These are phyloP conservation scores for Rhabditophanes sp. DNA, from an alignment of 2,888 invertebrate species.

Conservation along the genomic window DNA sequence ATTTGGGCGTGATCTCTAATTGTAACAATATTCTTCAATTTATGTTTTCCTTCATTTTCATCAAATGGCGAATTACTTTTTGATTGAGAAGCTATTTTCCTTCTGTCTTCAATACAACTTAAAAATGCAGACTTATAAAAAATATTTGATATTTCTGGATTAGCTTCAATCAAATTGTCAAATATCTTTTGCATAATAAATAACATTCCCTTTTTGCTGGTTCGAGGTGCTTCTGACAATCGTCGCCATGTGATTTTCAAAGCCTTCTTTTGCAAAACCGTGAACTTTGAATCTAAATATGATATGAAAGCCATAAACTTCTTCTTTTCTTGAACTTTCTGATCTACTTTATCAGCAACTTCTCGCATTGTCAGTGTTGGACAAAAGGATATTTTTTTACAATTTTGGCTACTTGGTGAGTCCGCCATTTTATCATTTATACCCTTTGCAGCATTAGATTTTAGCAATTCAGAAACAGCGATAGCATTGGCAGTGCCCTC, in stretches of 20 bases:
- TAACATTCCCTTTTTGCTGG: slow-evolving; percentile 31
- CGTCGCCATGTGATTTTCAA: slow-evolving; percentile 33
- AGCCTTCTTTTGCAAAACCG: slow-evolving; percentile 22
- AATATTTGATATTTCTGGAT: slow-evolving; percentile 20
- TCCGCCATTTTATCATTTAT: too few relatives aligned
- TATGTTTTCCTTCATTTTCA: too few relatives aligned
- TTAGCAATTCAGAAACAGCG: too few relatives aligned
- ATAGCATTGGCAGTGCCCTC: too few relatives aligned
- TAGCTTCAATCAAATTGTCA: slow-evolving; percentile 20
- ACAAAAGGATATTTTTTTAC: too few relatives aligned
- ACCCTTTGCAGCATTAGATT: too few relatives aligned
- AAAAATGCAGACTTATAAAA: slow-evolving; percentile 35
- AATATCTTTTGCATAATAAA: slow-evolving; percentile 37
- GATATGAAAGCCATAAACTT: too few relatives aligned
- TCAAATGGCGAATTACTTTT: neutral
- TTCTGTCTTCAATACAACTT: slow-evolving; percentile 29
- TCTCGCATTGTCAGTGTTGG: too few relatives aligned
- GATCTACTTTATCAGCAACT: too few relatives aligned
- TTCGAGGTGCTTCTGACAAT: slow-evolving; percentile 33
- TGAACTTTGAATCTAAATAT: neutral
- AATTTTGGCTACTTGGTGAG: too few relatives aligned
- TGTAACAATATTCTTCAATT: slow-evolving; percentile 15
- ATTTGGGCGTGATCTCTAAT: slow-evolving; percentile 33
- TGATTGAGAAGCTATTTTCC: slow-evolving; percentile 8
- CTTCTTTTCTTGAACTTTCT: too few relatives aligned